Evolutionary conservation across 37 sponge, comb jelly and placozoan species (phyloP).

Genomic region (Haliclona indistincta): DNA sequence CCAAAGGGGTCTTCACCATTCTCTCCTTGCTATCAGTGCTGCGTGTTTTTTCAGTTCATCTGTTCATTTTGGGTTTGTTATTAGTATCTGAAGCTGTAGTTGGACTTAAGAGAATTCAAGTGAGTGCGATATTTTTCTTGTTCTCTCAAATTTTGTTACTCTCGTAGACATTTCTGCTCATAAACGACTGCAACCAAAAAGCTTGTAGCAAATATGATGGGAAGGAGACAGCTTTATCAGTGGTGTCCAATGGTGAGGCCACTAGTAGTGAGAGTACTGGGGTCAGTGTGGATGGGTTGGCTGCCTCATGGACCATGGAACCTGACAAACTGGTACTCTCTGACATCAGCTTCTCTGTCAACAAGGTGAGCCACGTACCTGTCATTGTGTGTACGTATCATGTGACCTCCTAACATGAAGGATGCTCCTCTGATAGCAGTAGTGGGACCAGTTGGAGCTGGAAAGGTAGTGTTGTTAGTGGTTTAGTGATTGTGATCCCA

Average conservation of each 20-base stretch:
- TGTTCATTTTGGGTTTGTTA: slow-evolving; percentile 1
- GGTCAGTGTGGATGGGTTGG: slow-evolving; percentile 6
- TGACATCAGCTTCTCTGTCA: slow-evolving; percentile 39
- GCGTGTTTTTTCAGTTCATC: neutral
- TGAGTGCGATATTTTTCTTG: too few species aligned
- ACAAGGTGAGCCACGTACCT: slow-evolving; percentile 14
- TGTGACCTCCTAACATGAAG: neutral
- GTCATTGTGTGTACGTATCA: neutral
- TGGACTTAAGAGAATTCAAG: slow-evolving; percentile 43
- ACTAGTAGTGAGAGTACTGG: neutral
- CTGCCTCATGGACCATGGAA: slow-evolving; percentile 36
- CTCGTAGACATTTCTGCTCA: neutral
- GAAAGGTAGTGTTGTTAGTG: slow-evolving; percentile 46
- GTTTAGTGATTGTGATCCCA: slow-evolving; percentile 10
- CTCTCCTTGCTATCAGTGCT: slow-evolving; percentile 6
- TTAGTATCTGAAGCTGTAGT: slow-evolving; percentile 24
- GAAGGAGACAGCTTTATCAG: too few species aligned
- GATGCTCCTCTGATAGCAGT: slow-evolving; percentile 45
- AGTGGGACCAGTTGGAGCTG: slow-evolving; percentile 73
- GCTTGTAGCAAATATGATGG: too few species aligned
- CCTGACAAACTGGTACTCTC: slow-evolving; percentile 26
- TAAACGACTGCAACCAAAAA: neutral
- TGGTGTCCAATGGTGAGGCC: neutral
- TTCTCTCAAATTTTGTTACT: too few species aligned
- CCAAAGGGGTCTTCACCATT: slow-evolving; percentile 26